These are phyloP conservation scores for Euschistus heros DNA, from an alignment of 1,140 invertebrate genomes.

Conservation along the genomic window DNA sequence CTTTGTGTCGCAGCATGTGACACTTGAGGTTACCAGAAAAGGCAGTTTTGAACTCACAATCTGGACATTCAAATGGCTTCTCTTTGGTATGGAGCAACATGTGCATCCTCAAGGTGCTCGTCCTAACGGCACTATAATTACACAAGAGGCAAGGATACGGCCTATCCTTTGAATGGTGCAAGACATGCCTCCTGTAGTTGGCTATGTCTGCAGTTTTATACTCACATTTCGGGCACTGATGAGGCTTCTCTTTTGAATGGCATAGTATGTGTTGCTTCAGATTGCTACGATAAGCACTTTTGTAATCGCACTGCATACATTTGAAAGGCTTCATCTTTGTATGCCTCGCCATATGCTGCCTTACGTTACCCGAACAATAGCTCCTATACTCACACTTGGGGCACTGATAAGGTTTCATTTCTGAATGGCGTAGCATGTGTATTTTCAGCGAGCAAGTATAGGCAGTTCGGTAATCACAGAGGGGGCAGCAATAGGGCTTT, in stretches of 20 bases:
- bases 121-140: not conserved
- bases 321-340: not conserved
- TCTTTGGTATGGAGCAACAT: not conserved
- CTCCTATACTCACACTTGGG: not conserved
- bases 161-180: conserved; percentile 6
- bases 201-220: conserved; percentile 3
- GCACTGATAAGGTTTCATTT: not conserved
- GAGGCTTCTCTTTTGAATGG: conserved; percentile 2
- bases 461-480: not conserved
- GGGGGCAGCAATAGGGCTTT: not conserved
- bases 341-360: not conserved
- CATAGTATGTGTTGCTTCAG: not conserved
- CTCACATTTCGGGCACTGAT: not conserved
- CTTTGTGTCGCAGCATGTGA: not conserved
- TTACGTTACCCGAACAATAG: not conserved
- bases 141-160: conserved; percentile 2
- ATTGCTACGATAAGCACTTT: not conserved
- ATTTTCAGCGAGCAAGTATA: not conserved
- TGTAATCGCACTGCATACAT: not conserved
- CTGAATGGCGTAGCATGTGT: not conserved
- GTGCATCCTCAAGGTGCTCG: not conserved
- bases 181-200: conserved; percentile 5
- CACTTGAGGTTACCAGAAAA: not conserved
- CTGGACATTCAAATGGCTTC: not conserved
- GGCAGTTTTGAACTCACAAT: not conserved